Base-by-base conservation (phyloP, 2,113 vertebrate genomes). In the Semnornis frantzii region DNA sequence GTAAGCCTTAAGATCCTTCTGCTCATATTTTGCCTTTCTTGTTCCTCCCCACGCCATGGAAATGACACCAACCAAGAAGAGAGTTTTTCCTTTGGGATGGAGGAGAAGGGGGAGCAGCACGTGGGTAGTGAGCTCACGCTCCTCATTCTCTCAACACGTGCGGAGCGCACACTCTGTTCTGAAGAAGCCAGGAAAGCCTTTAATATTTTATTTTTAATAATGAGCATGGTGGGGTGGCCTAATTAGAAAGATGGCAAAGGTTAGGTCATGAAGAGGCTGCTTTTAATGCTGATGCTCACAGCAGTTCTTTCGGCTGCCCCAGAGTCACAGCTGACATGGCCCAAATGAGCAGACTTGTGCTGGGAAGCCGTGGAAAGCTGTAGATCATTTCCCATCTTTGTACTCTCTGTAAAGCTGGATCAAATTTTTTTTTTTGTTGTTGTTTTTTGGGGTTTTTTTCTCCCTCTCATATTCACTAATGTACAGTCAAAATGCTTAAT, bases 401-500 rank as follows among this genome's bases (percentile, higher is more conserved):
- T 31, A 50, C 46, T 77, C 72, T 63, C 58, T 73, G 20, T 71
- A 37, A 89, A 80, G 68, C 48, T 77, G 71, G n/a, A 30, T 96
- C 31, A 62, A n/a, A n/a, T n/a, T n/a, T n/a, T n/a, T n/a, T n/a
- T n/a, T n/a, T n/a, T n/a, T n/a, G n/a, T n/a, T n/a, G n/a, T 46
- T 46, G 15, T 16, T 17, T 46, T 46, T 46, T 54, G n/a, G n/a
- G n/a, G n/a, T 84, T 91, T 94, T 95, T 80, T 46, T 46, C 18
- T 17, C 42, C 81, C 48, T 88, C 48, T 83, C 76, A 60, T 42
- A 57, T 68, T 97, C 93, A 97, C 97, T 97, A 97, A 94, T 91
- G 92, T 95, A 88, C 58, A 97, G 96, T 95, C 97, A 75, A 92
- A 95, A 89, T 87, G 65, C 96, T 95, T 96, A 92, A 97, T 96